Evolutionary conservation across 2,797 vertebrate genomes (phyloP).

Genomic region (Synaphobranchus kaupii): DNA sequence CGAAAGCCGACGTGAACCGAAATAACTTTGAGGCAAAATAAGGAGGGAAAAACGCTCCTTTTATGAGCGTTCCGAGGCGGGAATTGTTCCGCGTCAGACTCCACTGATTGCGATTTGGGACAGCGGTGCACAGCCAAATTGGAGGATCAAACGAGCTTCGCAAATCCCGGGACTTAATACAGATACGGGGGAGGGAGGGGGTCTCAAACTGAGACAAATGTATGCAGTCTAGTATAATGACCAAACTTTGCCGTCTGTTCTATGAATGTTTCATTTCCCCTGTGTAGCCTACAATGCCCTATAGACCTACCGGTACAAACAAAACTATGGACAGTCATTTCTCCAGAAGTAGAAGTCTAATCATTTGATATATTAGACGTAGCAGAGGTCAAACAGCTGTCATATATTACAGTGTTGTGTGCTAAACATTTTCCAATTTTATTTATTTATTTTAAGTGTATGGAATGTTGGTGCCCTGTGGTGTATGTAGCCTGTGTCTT

Average conservation of each 20-base stretch:
- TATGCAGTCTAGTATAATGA: slow-evolving; percentile 4
- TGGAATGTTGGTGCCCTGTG: slow-evolving; percentile 21
- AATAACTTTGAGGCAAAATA: slow-evolving; percentile 81
- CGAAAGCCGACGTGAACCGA: slow-evolving; percentile 71
- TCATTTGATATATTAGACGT: too few species aligned
- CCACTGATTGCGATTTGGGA: slow-evolving; percentile 65
- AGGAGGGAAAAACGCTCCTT: slow-evolving; percentile 78
- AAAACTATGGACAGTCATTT: not conserved
- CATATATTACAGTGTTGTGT: not conserved
- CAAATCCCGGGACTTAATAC: not conserved
- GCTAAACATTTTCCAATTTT: not conserved
- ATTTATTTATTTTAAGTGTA: not conserved
- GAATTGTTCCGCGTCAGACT: slow-evolving; percentile 81
- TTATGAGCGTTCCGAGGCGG: slow-evolving; percentile 51
- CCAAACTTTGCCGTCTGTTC: not conserved
- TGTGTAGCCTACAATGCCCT: not conserved
- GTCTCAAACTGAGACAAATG: not conserved
- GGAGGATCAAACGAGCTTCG: slow-evolving; percentile 20
- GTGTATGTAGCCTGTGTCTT: slow-evolving; percentile 44
- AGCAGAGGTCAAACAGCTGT: not conserved
- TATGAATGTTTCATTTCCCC: not conserved
- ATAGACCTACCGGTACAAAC: not conserved
- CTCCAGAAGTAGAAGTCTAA: not conserved
- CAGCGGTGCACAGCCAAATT: not conserved
- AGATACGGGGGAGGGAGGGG: not conserved